A percentile compares a stretch with the other conserved stretches of the same genome.
phyloP scores from a whole-genome alignment of 2,113 vertebrate species.

The human (Homo sapiens) region GRCh38 chr2:148302001-148302500 shows the following conservation, averaged over 20 bases:
- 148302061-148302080: no score
- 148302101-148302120: background rate
- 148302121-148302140: background rate
- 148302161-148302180: background rate
- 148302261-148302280: background rate
- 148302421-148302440: background rate
- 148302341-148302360: background rate
- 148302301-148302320: background rate
- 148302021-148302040: no score
- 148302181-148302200: background rate
- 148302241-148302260: slow-evolving; percentile 19
- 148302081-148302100: background rate
- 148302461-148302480: background rate
- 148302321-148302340: background rate
- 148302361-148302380: background rate
- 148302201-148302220: background rate
- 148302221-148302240: background rate
- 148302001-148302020: no score
- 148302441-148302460: background rate
- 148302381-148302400: background rate
- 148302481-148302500: background rate
- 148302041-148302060: no score
- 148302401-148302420: background rate
- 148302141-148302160: background rate
- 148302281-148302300: background rate